Evolutionary conservation across 2,797 vertebrate species (phyloP).

Genomic region (Tenualosa thibaudeaui): DNA sequence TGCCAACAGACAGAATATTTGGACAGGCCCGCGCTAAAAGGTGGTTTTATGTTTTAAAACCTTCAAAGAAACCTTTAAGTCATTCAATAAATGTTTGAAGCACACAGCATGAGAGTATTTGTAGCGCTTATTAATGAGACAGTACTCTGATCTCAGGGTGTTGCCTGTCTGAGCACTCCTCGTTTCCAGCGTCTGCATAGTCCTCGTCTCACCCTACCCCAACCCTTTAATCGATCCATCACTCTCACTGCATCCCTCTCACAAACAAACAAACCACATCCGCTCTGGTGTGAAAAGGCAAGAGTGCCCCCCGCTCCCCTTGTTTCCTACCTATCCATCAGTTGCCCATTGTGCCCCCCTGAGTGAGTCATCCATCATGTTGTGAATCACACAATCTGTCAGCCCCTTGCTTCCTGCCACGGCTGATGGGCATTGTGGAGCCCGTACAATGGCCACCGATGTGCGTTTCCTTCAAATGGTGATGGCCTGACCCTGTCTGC

Average conservation of each 20-base stretch:
- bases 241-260: constrained; percentile 52
- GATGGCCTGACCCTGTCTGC: constrained; percentile 60
- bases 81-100: background rate
- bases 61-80: background rate
- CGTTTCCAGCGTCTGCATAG: background rate
- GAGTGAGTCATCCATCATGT: constrained; percentile 68
- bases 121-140: background rate
- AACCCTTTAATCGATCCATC: constrained; percentile 57
- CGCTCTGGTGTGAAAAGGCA: constrained; percentile 61
- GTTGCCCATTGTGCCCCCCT: constrained; percentile 58
- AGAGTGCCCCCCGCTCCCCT: constrained; percentile 53
- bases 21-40: no score
- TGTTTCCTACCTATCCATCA: constrained; percentile 74
- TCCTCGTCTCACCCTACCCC: constrained; percentile 5
- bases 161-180: background rate
- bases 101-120: background rate
- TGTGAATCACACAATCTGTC: constrained; percentile 66
- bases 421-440: constrained; percentile 58
- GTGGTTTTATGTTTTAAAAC: no score
- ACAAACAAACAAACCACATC: constrained; percentile 69
- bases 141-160: background rate
- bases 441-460: constrained; percentile 58
- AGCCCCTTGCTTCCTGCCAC: constrained; percentile 56
- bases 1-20: background rate
- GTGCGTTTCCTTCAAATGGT: constrained; percentile 56